phyloP scores from a whole-genome alignment of 2,888 invertebrate species.

The Alitta virens region DNA sequence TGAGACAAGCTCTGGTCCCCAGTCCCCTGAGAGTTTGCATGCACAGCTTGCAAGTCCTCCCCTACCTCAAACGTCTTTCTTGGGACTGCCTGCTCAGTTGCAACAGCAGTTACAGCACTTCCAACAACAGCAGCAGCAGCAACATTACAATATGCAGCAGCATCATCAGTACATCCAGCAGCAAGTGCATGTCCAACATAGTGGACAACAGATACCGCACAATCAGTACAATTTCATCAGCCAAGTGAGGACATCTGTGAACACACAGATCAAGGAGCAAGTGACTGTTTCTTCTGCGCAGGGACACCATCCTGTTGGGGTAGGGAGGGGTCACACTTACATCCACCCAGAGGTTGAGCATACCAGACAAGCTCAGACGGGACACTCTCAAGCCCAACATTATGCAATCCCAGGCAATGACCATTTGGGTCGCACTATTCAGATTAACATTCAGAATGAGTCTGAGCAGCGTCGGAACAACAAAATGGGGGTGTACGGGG shows the following conservation, averaged over 20 bases:
- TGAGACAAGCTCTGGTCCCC: neutral
- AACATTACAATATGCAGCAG: slow-evolving; percentile 21
- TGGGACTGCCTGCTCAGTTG: slow-evolving; percentile 2
- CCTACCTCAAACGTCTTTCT: neutral
- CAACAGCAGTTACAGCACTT: slow-evolving; percentile 1
- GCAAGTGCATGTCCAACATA: slow-evolving; percentile 22
- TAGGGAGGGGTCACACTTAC: neutral
- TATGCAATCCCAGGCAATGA: neutral
- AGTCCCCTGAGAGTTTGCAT: slow-evolving; percentile 9
- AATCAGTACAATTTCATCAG: slow-evolving; percentile 4
- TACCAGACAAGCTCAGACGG: neutral
- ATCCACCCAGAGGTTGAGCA: neutral
- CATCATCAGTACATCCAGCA: slow-evolving; percentile 4
- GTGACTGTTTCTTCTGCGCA: neutral
- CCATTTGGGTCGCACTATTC: slow-evolving; percentile 28
- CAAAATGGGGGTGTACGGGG: neutral
- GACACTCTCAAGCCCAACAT: neutral
- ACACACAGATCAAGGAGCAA: no score
- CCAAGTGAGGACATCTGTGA: no score
- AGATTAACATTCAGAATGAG: slow-evolving; percentile 28
- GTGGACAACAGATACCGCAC: slow-evolving; percentile 27
- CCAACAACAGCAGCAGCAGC: slow-evolving; percentile 20
- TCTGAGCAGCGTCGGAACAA: neutral
- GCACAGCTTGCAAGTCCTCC: neutral
- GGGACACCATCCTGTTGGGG: neutral